Base-by-base conservation (phyloP, 1,140 invertebrate species). In the Pissodes strobi region DNA sequence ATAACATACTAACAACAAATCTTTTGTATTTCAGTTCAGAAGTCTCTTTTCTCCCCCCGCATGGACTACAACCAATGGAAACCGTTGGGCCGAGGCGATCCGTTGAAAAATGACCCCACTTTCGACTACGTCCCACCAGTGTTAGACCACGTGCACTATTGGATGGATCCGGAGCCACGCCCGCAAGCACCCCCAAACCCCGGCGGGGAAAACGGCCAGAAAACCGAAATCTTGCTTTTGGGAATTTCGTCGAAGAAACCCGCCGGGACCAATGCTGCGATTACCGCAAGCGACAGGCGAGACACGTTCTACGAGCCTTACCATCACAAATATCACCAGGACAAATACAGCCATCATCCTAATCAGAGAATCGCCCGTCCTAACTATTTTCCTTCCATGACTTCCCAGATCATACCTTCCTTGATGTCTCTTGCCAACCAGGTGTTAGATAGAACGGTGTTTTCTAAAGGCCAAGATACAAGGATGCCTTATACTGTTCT, bases 51-150 rank as follows among this genome's bases (percentile, higher is more conserved):
- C 67, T 85, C 86, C 0, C 87, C 87, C 0, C 79, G 86, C 17
- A 88, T 89, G 84, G 86, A 89, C 67, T 89, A 88, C 72, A 82
- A 85, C 62, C 88, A 90, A 75, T 91, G 90, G 90, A 89, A 87
- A 58, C 90, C 90, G 1, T 71, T 88, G 37, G 89, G 89, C 5
- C 84, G 87, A 30, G 88, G 89, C 1, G 88, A 91, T 76, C 89
- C 89, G 0, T 71, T 91, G 18, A 88, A 89, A 68, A 90, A 91
- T 70, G 89, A 91, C 75, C 89, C 90, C 1, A 91, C 89, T 1
- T 91, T 88, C 70, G 89, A 90, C 70, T 91, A 91, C 72, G 88
- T 90, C 17, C 90, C 89, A 1, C 89, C 90, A 2, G 85, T 89
- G 2, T 74, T 91, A 22, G 89, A 90, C 23, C 79, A 84, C 15